Evolutionary conservation across 1,140 invertebrate genomes (phyloP).

Genomic region (Scaptomyza hsui): DNA sequence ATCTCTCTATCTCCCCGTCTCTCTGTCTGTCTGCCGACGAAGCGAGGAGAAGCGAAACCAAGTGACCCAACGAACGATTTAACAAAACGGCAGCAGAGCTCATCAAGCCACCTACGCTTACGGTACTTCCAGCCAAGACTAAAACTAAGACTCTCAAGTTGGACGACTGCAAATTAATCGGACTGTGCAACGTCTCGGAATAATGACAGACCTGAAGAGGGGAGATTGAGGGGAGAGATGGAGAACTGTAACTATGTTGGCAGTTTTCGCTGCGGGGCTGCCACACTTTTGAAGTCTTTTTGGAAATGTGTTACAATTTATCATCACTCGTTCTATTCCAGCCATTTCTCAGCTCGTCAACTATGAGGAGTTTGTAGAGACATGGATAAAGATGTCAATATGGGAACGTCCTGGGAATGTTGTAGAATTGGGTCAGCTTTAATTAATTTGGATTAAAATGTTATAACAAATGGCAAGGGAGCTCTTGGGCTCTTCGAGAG

Average conservation of each 20-base stretch:
- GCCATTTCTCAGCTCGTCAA: conserved; percentile 61
- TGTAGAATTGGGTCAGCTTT: conserved; percentile 61
- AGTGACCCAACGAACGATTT: conserved; percentile 31
- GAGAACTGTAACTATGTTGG: conserved; percentile 10
- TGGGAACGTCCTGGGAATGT: conserved; percentile 13
- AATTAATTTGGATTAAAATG: conserved; percentile 80
- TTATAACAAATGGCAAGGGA: conserved; percentile 44
- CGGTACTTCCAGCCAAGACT: conserved; percentile 54
- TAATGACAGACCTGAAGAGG: conserved; percentile 43
- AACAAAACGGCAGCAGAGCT: conserved; percentile 58
- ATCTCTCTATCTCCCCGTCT: not conserved
- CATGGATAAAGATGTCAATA: conserved; percentile 58
- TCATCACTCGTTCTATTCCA: conserved; percentile 52
- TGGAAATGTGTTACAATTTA: conserved; percentile 67
- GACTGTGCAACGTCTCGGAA: conserved; percentile 45
- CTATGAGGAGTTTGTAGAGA: not conserved
- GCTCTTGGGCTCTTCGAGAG: conserved; percentile 14
- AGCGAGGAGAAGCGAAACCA: conserved; percentile 46
- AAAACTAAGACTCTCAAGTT: conserved; percentile 4
- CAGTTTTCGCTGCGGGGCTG: conserved; percentile 45
- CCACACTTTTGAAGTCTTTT: conserved; percentile 73
- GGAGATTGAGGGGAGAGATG: not conserved
- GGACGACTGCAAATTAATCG: conserved; percentile 70
- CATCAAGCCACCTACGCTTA: conserved; percentile 78
- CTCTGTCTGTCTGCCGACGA: conserved; percentile 33